Percentiles rank a stretch among this genome's conserved stretches.
Conservation (phyloP, 2,888 invertebrate genomes). For the Eupsilia transversa region DNA sequence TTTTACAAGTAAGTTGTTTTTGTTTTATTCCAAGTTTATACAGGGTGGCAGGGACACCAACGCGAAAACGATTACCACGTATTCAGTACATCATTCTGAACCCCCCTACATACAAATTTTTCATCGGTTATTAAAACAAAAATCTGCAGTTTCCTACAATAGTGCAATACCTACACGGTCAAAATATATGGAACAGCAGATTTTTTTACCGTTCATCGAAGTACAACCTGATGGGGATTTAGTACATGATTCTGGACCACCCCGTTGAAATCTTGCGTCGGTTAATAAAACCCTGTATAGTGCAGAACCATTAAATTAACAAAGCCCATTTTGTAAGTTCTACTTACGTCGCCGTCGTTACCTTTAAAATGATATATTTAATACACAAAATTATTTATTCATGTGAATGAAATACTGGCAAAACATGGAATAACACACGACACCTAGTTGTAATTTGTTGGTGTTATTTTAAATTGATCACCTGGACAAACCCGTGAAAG, state of each 20-base stretch:
- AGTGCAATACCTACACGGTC: too few species aligned
- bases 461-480: neutral
- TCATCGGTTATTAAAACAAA: too few species aligned
- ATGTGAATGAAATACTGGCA: neutral
- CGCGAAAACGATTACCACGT: too few species aligned
- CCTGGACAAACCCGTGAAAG: constrained; percentile 23
- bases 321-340: neutral
- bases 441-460: neutral
- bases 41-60: too few species aligned
- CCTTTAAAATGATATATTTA: neutral
- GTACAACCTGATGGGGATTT: too few species aligned
- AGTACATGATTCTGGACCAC: too few species aligned
- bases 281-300: neutral
- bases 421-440: neutral
- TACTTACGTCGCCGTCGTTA: neutral
- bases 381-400: neutral
- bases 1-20: constrained; percentile 82
- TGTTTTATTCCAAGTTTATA: neutral
- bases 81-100: too few species aligned
- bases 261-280: neutral
- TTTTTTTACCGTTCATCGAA: too few species aligned
- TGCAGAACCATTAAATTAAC: neutral
- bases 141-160: too few species aligned
- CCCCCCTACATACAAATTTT: too few species aligned
- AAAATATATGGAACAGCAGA: too few species aligned